A percentile compares a stretch with the other conserved stretches of the same genome.
Conservation (phyloP, 2,113 vertebrate species). For the Sclerurus mexicanus region DNA sequence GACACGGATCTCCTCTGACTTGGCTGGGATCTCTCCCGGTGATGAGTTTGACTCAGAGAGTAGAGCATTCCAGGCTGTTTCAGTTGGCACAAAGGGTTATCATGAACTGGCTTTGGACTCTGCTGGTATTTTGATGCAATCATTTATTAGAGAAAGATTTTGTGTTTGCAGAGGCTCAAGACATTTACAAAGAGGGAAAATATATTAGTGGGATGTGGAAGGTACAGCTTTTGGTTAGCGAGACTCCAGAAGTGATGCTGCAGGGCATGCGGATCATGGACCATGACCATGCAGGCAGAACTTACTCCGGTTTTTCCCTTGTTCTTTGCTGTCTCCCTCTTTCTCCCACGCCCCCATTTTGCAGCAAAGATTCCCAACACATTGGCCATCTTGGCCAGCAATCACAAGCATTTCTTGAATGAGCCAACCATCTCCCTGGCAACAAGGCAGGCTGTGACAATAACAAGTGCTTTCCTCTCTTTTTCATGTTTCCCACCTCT, state of each 20-base stretch:
- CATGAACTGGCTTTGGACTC: neutral
- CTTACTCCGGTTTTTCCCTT: neutral
- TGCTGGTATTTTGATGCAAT: neutral
- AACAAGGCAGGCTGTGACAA: conserved; percentile 41
- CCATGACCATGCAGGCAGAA: neutral
- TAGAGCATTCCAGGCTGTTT: neutral
- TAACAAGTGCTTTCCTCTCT: neutral
- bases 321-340: neutral
- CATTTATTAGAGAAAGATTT: neutral
- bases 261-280: neutral
- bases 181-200: neutral
- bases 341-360: neutral
- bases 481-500: neutral
- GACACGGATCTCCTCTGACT: neutral
- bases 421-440: conserved; percentile 32
- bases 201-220: neutral
- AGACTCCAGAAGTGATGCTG: neutral
- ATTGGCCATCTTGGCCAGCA: neutral
- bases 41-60: neutral
- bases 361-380: neutral
- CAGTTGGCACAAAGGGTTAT: neutral
- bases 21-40: neutral
- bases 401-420: neutral
- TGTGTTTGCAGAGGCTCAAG: neutral
- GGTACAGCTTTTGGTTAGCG: neutral